Percentiles rank a stretch among this genome's conserved stretches.
phyloP scores from a whole-genome alignment of 2,888 invertebrate genomes.

The Sipha maydis region DNA sequence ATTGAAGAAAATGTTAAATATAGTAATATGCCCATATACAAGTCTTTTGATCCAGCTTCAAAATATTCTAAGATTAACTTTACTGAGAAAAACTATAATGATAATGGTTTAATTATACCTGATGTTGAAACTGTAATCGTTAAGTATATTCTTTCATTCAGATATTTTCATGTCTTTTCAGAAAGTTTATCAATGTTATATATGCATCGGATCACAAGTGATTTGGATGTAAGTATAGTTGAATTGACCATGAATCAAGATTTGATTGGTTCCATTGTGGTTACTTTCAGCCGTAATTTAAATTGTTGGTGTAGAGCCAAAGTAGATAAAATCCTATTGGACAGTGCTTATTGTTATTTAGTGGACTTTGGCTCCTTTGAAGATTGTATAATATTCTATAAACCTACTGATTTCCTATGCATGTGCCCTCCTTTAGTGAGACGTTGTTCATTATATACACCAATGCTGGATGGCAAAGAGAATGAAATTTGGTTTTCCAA shows the following conservation, averaged over 20 bases:
- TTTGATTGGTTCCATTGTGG: conserved; percentile 11
- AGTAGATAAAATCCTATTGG: background rate
- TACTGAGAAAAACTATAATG: background rate
- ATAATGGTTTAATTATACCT: conserved; percentile 18
- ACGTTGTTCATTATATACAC: conserved; percentile 32
- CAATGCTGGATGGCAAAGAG: conserved; percentile 13
- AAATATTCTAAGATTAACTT: background rate
- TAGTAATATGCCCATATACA: no score
- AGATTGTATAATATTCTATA: conserved; percentile 32
- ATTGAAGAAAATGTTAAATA: no score
- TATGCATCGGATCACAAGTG: background rate
- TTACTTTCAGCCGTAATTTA: background rate
- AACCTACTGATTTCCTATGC: conserved; percentile 37
- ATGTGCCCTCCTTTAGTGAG: conserved; percentile 33
- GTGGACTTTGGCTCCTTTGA: conserved; percentile 38
- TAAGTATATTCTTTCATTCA: background rate
- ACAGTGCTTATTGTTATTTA: conserved; percentile 38
- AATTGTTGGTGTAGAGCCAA: conserved; percentile 50
- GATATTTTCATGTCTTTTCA: conserved; percentile 26
- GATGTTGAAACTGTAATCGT: conserved; percentile 35
- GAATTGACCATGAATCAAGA: background rate
- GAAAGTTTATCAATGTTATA: conserved; percentile 22
- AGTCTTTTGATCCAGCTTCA: background rate
- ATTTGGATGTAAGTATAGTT: conserved; percentile 34
- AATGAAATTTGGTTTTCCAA: conserved; percentile 53